Evolutionary conservation across 2,113 vertebrate genomes (phyloP).

Genomic region (Damaliscus lunatus): DNA sequence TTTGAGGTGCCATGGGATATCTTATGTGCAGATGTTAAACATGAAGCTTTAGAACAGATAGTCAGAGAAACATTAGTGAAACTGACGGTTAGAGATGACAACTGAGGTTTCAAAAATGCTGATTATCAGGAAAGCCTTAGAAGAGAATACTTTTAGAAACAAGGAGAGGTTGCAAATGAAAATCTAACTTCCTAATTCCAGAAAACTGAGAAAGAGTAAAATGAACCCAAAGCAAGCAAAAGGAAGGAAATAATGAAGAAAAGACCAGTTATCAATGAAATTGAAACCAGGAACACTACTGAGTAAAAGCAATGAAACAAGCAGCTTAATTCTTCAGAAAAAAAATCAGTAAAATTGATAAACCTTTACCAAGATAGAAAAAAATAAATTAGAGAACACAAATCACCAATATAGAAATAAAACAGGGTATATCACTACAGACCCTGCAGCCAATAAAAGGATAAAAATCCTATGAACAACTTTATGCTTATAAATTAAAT

Average conservation of each 20-base stretch:
- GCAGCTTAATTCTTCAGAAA: neutral
- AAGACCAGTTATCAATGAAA: neutral
- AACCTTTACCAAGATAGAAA: conserved; percentile 2
- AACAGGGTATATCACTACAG: neutral
- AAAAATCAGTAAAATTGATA: conserved; percentile 30
- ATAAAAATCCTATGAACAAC: neutral
- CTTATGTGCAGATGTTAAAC: neutral
- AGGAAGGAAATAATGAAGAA: conserved; percentile 6
- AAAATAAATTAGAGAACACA: neutral
- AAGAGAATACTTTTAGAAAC: neutral
- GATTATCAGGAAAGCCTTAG: neutral
- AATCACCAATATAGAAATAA: neutral
- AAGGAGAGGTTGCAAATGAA: conserved; percentile 5
- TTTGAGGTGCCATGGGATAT: neutral
- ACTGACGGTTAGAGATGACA: neutral
- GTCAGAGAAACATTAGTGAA: neutral
- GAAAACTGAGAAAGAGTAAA: conserved; percentile 3
- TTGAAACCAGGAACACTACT: neutral
- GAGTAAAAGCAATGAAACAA: conserved; percentile 23
- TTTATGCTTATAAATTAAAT: neutral
- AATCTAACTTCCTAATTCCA: neutral
- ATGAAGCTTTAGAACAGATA: neutral
- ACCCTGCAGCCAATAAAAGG: neutral
- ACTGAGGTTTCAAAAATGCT: neutral
- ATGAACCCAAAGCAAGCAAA: neutral